Base-by-base conservation (phyloP, 2,113 vertebrate species). In the Pithys albifrons region DNA sequence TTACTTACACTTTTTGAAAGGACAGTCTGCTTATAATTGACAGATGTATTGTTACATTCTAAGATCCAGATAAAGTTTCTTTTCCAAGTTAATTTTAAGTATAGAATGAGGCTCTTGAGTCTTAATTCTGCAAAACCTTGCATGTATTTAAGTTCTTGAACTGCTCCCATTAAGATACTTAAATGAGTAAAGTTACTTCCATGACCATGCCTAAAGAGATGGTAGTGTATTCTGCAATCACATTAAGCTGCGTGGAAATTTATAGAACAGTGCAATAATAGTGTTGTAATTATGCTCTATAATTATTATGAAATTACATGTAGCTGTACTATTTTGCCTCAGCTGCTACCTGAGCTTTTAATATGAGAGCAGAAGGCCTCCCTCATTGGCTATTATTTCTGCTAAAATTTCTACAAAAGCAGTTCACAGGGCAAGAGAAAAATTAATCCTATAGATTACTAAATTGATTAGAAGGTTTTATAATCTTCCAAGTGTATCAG, bases 351-450 rank as follows among this genome's bases (percentile, higher is more conserved):
- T 31, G 59, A 67, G 19, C 49, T 94, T 88, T 87, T 89, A 88
- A 66, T 92, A 78, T 43, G 29, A 73, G 74, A 97, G 39, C 35
- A 82, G 59, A 46, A 73, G 67, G 22, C 18, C 59, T 70, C 49
- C 90, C 48, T 16, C 35, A 75, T 37, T 84, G 55, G 52, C 31
- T 73, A 49, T 78, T 49, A 92, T 43, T 43, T 43, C 41, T 43
- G 41, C 97, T 97, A 96, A 75, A 95, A 94, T 88, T 96, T 94
- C 91, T 74, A 93, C 43, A 96, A 95, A 73, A 73, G 86, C 46
- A 71, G 57, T 89, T 96, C 72, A 69, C 62, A 33, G 64, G 35
- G 78, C 83, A 93, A 88, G 54, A 64, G 33, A 74, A 57, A 96
- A 97, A 93, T 96, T 96, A 89, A 95, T 95, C 25, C 73, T 69